phyloP scores from a whole-genome alignment of 2,113 vertebrate species.

The Triplophysa rosa region DNA sequence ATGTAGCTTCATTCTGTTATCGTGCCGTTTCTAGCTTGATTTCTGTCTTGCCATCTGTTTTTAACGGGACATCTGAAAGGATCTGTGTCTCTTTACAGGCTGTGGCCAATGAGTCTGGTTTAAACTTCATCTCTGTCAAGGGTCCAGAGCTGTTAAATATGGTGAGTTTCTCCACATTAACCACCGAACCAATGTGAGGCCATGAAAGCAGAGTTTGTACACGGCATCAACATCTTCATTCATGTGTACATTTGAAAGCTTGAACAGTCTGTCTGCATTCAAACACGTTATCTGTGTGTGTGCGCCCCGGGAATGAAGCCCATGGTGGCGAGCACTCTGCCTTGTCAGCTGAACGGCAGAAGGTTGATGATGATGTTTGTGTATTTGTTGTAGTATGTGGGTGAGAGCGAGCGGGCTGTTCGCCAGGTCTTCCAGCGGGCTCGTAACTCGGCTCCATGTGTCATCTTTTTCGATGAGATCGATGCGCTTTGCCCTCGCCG shows the following conservation, averaged over 20 bases:
- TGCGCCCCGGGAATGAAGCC: too few relatives aligned
- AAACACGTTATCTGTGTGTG: too few relatives aligned
- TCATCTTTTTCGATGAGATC: slow-evolving; percentile 98
- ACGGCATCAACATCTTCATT: too few relatives aligned
- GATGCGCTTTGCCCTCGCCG: slow-evolving; percentile 94
- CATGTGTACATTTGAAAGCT: too few relatives aligned
- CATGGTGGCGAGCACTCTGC: too few relatives aligned
- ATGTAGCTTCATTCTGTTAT: too few relatives aligned
- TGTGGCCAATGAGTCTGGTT: slow-evolving; percentile 93
- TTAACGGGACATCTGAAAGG: not conserved
- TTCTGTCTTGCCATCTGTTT: not conserved
- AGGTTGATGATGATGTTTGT: too few relatives aligned
- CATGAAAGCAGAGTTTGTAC: too few relatives aligned
- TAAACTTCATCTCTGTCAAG: slow-evolving; percentile 98
- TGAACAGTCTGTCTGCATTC: too few relatives aligned
- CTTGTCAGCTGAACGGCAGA: not conserved
- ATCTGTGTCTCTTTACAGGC: slow-evolving; percentile 77
- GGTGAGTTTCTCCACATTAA: slow-evolving; percentile 73
- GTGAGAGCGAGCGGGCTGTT: slow-evolving; percentile 93
- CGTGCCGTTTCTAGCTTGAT: too few relatives aligned
- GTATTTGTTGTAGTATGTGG: slow-evolving; percentile 82
- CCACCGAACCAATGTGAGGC: too few relatives aligned
- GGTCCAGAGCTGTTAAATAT: slow-evolving; percentile 97
- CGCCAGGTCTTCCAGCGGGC: slow-evolving; percentile 94
- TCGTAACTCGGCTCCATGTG: slow-evolving; percentile 89